These are phyloP conservation scores for Tympanuchus pallidicinctus DNA, from an alignment of 2,113 vertebrate species.

Conservation along the genomic window DNA sequence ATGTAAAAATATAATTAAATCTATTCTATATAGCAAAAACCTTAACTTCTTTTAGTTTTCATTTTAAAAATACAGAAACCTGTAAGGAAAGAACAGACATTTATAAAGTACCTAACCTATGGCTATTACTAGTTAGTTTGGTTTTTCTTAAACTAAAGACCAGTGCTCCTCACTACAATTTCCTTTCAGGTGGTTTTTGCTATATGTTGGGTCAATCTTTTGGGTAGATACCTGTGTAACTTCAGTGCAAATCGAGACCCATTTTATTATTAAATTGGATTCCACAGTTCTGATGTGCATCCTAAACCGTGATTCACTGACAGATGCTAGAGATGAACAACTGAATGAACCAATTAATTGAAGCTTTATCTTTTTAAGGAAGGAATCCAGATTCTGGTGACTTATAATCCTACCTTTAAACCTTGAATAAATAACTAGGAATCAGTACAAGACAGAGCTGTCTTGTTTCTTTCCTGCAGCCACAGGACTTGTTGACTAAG, in stretches of 20 bases:
- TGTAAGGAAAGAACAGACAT: not conserved
- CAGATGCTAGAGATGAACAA: not conserved
- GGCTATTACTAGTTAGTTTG: not conserved
- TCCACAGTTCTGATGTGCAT: not conserved
- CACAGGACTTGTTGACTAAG: slow-evolving; percentile 9
- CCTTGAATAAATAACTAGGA: not conserved
- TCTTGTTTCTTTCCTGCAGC: not conserved
- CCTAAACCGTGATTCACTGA: not conserved
- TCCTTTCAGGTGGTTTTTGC: not conserved
- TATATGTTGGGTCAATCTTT: not conserved
- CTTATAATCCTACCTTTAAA: not conserved
- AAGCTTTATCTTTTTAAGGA: not conserved
- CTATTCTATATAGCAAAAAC: not conserved
- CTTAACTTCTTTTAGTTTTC: not conserved
- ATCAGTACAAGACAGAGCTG: not conserved
- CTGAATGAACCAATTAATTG: slow-evolving; percentile 6
- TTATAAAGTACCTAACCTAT: not conserved
- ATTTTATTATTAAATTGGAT: not conserved
- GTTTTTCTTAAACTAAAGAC: not conserved
- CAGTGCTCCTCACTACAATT: not conserved
- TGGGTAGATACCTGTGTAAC: not conserved
- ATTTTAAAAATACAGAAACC: not conserved
- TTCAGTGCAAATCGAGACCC: not conserved
- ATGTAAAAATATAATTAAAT: not conserved
- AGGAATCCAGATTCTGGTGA: not conserved